Base-by-base conservation (phyloP, 2,888 invertebrate species). In the Tineola bisselliella region DNA sequence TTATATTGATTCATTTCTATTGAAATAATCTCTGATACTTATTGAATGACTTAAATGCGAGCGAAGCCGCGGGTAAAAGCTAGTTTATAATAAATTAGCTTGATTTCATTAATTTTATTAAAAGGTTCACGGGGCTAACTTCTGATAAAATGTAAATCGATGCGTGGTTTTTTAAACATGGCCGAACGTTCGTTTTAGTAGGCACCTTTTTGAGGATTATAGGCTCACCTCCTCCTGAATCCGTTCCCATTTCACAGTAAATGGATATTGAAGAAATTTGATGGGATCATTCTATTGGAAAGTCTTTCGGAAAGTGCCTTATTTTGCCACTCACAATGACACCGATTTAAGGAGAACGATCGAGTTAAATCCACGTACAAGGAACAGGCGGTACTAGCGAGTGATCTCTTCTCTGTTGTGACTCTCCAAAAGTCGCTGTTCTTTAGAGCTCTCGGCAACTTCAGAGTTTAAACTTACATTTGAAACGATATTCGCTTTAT, bases 331-430 rank as follows among this genome's bases (percentile, higher is more conserved):
- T 77, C 72, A 71, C 71, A 84, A 84, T 83, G 81, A 82, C 79
- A 77, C 75, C 84, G 77, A 84, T 84, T 84, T 84, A 84, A 83
- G 82, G 80, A 81, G 84, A 84, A 84, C 81, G 81, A 84, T 84
- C 81, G 81, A 82, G 81, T 78, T 67, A 79, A 81, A 86, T 81
- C 80, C 77, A 72, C 74, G 74, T 75, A 86, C 86, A 86, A 72
- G 86, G 77, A 86, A 86, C 76, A 78, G 87, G 86, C 86, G 86
- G 81, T 68, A 69, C 81, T 74, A 73, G 72, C 68, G 81, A 81
- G 83, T 83, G 84, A 86, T 83, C 84, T 81, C 77, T 74, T 77
- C 77, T 78, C 80, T 81, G 80, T 77, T 77, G 77, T 77, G 76
- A 79, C 77, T 75, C 48, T 17, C n/a, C 8, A 77, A 77, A 74